Evolutionary conservation across 2,888 invertebrate genomes (phyloP).

Genomic region (Philonicus albiceps): DNA sequence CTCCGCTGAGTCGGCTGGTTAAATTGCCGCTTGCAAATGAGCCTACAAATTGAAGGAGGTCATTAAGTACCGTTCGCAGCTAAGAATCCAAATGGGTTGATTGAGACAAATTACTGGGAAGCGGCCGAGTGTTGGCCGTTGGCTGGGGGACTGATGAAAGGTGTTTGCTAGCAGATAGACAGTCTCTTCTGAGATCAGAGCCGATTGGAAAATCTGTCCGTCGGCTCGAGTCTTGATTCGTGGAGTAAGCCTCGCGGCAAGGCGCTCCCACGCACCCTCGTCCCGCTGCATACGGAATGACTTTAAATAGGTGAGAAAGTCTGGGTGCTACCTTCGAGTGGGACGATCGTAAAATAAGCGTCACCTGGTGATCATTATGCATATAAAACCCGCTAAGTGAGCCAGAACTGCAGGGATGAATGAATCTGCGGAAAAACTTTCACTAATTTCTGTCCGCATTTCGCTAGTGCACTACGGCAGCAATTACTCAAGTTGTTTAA

Average conservation of each 20-base stretch:
- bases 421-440: background rate
- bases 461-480: background rate
- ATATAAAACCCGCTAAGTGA: background rate
- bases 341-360: background rate
- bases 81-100: background rate
- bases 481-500: background rate
- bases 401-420: background rate
- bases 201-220: background rate
- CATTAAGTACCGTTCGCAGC: background rate
- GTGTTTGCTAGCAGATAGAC: background rate
- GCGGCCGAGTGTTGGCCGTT: background rate
- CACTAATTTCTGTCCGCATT: background rate
- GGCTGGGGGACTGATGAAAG: background rate
- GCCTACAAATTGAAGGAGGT: background rate
- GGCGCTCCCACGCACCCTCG: background rate
- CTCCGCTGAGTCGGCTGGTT: background rate
- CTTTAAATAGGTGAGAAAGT: background rate
- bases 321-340: background rate
- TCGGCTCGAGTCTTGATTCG: background rate
- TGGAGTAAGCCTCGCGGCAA: background rate
- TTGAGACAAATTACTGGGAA: background rate
- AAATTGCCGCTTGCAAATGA: conserved; percentile 7
- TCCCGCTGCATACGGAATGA: background rate
- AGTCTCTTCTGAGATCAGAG: background rate
- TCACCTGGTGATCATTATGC: background rate